Conservation (phyloP, 2,888 invertebrate genomes). For the Villa cingulata region DNA sequence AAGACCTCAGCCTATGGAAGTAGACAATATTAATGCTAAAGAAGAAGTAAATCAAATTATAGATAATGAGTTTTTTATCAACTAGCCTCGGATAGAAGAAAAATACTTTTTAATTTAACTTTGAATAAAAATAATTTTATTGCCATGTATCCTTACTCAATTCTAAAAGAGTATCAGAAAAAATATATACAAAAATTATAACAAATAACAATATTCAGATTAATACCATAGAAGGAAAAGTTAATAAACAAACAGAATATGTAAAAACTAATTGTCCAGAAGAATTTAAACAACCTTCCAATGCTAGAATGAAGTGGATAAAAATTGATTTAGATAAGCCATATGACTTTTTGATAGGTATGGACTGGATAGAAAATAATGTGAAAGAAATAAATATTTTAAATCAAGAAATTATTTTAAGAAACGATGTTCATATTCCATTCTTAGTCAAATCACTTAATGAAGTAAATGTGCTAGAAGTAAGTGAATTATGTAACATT, state of each 20-base stretch:
- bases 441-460: background rate
- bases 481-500: no score
- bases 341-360: constrained; percentile 9
- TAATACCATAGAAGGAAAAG: no score
- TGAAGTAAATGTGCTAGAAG: no score
- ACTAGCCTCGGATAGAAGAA: background rate
- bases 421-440: background rate
- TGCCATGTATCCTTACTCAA: background rate
- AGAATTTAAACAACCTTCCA: constrained; percentile 8
- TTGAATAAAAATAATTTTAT: background rate
- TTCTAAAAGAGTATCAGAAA: background rate
- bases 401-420: background rate
- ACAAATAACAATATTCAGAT: background rate
- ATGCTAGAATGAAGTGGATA: constrained; percentile 10
- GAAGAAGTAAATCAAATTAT: background rate
- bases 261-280: constrained; percentile 8
- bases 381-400: background rate
- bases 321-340: constrained; percentile 8
- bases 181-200: background rate
- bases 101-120: background rate
- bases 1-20: background rate
- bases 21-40: background rate
- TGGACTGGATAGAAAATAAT: constrained; percentile 11
- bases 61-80: background rate
- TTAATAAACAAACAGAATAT: constrained; percentile 3